A percentile compares a stretch with the other conserved stretches of the same genome.
Conservation (phyloP, 2,797 vertebrate species). For the Borostomias antarcticus region DNA sequence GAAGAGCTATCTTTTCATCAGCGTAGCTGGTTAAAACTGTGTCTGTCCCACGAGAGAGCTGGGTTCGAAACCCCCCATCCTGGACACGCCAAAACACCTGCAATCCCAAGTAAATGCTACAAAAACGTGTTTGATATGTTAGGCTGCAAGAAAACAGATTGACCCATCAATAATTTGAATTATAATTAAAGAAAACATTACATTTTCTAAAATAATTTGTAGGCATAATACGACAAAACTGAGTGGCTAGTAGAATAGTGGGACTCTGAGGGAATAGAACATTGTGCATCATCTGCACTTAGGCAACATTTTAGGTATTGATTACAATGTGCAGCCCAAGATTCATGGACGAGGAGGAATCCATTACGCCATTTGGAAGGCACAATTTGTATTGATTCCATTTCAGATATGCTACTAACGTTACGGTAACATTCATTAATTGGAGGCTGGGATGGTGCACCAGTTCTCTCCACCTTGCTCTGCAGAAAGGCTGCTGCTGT, state of each 20-base stretch:
- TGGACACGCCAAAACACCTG: too few species aligned
- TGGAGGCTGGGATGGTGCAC: slow-evolving; percentile 43
- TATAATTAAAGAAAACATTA: background rate
- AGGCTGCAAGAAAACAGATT: too few species aligned
- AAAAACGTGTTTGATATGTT: too few species aligned
- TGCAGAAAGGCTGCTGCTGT: slow-evolving; percentile 46
- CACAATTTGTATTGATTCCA: slow-evolving; percentile 72
- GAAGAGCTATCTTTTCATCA: too few species aligned
- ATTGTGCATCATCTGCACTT: slow-evolving; percentile 73
- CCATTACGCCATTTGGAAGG: slow-evolving; percentile 80
- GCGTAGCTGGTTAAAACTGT: too few species aligned
- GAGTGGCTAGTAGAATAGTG: background rate
- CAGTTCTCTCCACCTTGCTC: slow-evolving; percentile 58
- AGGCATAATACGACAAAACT: background rate
- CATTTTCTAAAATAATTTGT: slow-evolving; percentile 37
- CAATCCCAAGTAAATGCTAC: too few species aligned
- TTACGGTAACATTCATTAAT: slow-evolving; percentile 65
- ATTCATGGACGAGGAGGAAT: slow-evolving; percentile 67
- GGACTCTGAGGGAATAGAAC: slow-evolving; percentile 29
- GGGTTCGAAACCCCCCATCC: too few species aligned
- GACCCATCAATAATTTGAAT: too few species aligned
- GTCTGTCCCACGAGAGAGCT: too few species aligned
- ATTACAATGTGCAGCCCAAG: slow-evolving; percentile 67
- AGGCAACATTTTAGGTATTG: slow-evolving; percentile 77
- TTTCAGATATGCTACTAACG: slow-evolving; percentile 71